Percentiles rank a stretch among this genome's conserved stretches.
Conservation (phyloP, 2,888 invertebrate genomes). For the Chorisops tibialis region DNA sequence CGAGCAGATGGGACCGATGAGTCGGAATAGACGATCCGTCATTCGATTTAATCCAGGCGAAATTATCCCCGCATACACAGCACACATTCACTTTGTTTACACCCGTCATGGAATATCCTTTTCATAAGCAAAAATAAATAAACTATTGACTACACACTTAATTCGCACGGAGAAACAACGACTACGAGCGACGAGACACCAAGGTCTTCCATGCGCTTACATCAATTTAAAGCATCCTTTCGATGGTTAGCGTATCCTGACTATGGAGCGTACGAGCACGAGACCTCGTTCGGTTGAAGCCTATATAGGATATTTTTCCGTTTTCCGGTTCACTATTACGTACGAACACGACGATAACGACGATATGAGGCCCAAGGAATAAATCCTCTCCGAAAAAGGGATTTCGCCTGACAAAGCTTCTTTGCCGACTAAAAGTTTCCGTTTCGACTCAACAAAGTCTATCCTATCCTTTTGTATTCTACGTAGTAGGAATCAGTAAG, state of each 20-base stretch:
- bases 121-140: neutral
- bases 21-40: slow-evolving; percentile 7
- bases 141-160: too few species aligned
- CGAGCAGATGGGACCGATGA: neutral
- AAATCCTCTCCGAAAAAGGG: neutral
- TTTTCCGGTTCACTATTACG: neutral
- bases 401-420: slow-evolving; percentile 18
- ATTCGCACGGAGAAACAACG: too few species aligned
- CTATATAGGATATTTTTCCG: neutral
- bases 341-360: neutral
- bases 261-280: too few species aligned
- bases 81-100: slow-evolving; percentile 17
- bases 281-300: too few species aligned
- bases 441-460: slow-evolving; percentile 6
- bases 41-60: slow-evolving; percentile 15
- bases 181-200: too few species aligned
- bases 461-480: too few species aligned
- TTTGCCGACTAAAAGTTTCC: slow-evolving; percentile 21
- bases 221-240: too few species aligned
- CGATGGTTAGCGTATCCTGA: too few species aligned
- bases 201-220: too few species aligned
- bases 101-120: neutral
- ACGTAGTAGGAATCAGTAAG: too few species aligned
- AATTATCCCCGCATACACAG: slow-evolving; percentile 18
- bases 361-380: neutral